Evolutionary conservation across 1,140 invertebrate genomes (phyloP).

Genomic region (Anadara kagoshimensis): DNA sequence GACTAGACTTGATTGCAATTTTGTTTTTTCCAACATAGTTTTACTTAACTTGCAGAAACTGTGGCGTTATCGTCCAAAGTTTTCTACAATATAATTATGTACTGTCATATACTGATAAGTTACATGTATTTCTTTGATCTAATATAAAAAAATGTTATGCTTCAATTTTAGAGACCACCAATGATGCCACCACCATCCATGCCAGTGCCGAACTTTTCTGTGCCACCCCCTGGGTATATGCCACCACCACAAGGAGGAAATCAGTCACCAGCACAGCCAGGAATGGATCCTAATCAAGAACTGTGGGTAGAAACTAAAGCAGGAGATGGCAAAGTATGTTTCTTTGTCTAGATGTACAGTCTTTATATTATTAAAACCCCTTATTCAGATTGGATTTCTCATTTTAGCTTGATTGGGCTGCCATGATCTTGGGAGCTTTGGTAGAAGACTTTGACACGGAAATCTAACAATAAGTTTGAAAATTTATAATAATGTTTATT

Average conservation of each 20-base stretch:
- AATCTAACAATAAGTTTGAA: too few species aligned
- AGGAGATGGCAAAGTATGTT: slow-evolving; percentile 86
- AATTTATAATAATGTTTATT: too few species aligned
- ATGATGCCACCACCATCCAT: slow-evolving; percentile 68
- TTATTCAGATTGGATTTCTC: not conserved
- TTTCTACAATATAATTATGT: too few species aligned
- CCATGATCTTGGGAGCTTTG: too few species aligned
- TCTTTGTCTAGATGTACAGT: not conserved
- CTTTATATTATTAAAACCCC: not conserved
- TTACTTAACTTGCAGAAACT: too few species aligned
- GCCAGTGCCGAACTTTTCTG: slow-evolving; percentile 71
- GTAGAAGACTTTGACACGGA: too few species aligned
- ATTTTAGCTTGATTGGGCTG: not conserved
- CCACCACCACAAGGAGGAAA: slow-evolving; percentile 61
- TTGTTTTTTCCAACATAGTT: too few species aligned
- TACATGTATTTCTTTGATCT: too few species aligned
- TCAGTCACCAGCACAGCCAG: slow-evolving; percentile 56
- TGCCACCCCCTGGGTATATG: slow-evolving; percentile 71
- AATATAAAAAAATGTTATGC: too few species aligned
- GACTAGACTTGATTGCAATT: too few species aligned
- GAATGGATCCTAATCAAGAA: slow-evolving; percentile 63
- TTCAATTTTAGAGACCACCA: slow-evolving; percentile 31
- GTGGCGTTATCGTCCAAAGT: too few species aligned
- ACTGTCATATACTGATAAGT: too few species aligned
- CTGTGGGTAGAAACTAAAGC: slow-evolving; percentile 97